phyloP scores from a whole-genome alignment of 2,888 invertebrate genomes.

The Harpalus rufipes region DNA sequence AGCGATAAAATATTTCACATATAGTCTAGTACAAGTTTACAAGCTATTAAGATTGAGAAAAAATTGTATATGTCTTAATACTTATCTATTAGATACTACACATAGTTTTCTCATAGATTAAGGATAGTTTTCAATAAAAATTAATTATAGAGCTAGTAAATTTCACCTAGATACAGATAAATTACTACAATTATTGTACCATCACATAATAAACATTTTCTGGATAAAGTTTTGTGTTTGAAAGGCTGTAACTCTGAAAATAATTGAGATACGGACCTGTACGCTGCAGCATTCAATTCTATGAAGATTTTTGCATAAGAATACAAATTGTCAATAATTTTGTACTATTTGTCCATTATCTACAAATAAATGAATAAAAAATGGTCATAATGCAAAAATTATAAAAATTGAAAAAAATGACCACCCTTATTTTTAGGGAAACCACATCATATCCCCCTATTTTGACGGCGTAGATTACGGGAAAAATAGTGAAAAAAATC shows the following conservation, averaged over 20 bases:
- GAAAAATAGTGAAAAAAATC: not conserved
- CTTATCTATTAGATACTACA: conserved; percentile 11
- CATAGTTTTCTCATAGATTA: not conserved
- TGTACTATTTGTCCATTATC: too few relatives aligned
- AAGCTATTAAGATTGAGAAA: conserved; percentile 4
- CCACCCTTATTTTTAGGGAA: not conserved
- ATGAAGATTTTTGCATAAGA: too few relatives aligned
- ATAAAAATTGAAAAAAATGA: not conserved
- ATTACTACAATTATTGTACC: too few relatives aligned
- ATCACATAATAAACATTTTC: too few relatives aligned
- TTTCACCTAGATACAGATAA: not conserved
- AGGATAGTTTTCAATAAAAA: conserved; percentile 10
- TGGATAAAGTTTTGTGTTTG: too few relatives aligned
- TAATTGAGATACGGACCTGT: too few relatives aligned
- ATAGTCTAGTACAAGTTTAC: conserved; percentile 5
- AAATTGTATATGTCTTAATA: conserved; percentile 14
- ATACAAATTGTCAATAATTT: too few relatives aligned
- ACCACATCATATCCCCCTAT: not conserved
- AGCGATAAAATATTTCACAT: conserved; percentile 16
- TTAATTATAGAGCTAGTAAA: not conserved
- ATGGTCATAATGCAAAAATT: not conserved
- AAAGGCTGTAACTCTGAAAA: too few relatives aligned
- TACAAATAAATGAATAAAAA: not conserved
- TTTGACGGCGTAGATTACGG: not conserved
- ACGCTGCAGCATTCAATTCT: too few relatives aligned